phyloP scores from a whole-genome alignment of 2,797 vertebrate genomes.

The Bucorvus abyssinicus region DNA sequence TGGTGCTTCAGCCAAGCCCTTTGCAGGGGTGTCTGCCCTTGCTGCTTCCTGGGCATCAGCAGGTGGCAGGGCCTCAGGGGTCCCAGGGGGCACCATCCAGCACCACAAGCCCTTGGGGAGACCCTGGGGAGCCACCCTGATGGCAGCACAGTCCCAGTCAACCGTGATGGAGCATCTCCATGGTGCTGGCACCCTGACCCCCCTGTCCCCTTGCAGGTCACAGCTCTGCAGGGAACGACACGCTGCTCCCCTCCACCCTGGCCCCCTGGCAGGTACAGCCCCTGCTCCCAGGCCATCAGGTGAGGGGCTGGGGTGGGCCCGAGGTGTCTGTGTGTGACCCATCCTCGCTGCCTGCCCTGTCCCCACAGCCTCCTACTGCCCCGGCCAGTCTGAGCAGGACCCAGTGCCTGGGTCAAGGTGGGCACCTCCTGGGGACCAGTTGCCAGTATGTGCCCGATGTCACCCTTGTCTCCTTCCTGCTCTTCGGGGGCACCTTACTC shows the following conservation, averaged over 20 bases:
- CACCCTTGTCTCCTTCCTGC: conserved; percentile 76
- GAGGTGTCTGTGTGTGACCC: background rate
- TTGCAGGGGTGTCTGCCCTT: rapidly evolving
- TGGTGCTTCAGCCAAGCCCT: background rate
- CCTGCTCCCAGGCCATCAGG: background rate
- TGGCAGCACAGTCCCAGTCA: background rate
- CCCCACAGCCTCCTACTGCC: background rate
- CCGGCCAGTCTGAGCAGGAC: conserved; percentile 49
- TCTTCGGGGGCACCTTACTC: conserved; percentile 77
- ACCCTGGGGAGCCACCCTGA: background rate
- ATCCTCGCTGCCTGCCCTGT: background rate
- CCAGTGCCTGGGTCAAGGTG: conserved; percentile 68
- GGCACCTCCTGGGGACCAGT: conserved; percentile 71
- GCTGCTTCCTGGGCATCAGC: background rate
- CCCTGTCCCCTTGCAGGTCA: background rate
- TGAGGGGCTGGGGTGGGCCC: background rate
- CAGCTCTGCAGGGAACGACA: background rate
- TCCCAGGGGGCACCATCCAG: background rate
- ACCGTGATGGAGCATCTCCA: background rate
- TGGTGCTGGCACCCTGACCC: background rate
- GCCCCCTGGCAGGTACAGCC: conserved; percentile 6
- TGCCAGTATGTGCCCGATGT: conserved; percentile 76
- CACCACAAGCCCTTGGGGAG: background rate
- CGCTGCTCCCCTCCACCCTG: rapidly evolving
- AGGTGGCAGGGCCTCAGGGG: rapidly evolving